A percentile compares a stretch with the other conserved stretches of the same genome.
Conservation (phyloP, 2,113 vertebrate species). For the Geococcyx californianus region DNA sequence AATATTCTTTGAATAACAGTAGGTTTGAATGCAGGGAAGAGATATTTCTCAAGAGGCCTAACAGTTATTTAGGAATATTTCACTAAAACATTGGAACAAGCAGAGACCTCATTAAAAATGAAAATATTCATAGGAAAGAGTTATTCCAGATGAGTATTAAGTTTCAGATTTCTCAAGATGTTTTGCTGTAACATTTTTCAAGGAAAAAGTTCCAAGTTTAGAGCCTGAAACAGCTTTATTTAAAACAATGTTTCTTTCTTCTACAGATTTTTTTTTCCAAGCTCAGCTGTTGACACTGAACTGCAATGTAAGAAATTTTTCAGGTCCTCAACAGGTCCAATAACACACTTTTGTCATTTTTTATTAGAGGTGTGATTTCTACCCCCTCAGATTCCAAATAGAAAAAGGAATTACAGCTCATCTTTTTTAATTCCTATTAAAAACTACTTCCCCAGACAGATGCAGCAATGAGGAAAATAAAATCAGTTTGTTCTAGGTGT, state of each 20-base stretch:
- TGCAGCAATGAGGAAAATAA: neutral
- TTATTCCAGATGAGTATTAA: neutral
- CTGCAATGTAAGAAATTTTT: neutral
- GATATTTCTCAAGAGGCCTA: rapidly evolving
- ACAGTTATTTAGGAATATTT: neutral
- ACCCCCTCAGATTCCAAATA: neutral
- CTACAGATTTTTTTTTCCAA: neutral
- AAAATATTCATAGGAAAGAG: neutral
- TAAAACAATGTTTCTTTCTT: slow-evolving; percentile 49
- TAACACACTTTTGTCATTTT: neutral
- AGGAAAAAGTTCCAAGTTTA: neutral
- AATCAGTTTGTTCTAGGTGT: neutral
- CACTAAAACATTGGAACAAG: neutral
- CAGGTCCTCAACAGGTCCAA: neutral
- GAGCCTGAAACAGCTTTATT: neutral
- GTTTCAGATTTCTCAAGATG: neutral
- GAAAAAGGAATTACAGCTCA: neutral
- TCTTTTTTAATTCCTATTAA: neutral
- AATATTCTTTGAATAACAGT: neutral
- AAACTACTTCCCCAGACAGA: neutral
- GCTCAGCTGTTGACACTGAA: neutral
- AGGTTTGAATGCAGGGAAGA: neutral
- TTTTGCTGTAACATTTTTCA: neutral
- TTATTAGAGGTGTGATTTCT: slow-evolving; percentile 7
- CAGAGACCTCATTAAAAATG: neutral